Evolutionary conservation across 2,888 invertebrate species (phyloP).

Genomic region (Cecidostiba fungosa): DNA sequence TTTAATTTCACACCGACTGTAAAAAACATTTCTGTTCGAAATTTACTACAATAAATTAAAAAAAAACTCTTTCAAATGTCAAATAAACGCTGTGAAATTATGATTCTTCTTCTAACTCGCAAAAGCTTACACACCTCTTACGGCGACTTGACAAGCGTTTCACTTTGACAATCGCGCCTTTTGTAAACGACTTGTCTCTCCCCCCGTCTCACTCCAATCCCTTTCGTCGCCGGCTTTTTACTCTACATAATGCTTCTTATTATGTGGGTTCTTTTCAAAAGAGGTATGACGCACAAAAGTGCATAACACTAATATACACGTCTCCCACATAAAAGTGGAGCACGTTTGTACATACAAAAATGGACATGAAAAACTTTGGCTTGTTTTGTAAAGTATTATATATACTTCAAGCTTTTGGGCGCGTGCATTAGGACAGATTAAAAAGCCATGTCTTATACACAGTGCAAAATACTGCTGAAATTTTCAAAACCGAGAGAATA

Average conservation of each 20-base stretch:
- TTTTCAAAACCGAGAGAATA: too few species aligned
- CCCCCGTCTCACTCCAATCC: background rate
- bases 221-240: background rate
- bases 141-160: background rate
- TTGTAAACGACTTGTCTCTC: background rate
- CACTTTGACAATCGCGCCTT: constrained; percentile 5
- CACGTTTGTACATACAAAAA: background rate
- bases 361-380: background rate
- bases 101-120: background rate
- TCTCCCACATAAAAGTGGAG: background rate
- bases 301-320: too few species aligned
- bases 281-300: background rate
- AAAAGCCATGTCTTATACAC: background rate
- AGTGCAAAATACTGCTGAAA: too few species aligned
- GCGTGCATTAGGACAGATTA: background rate
- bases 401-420: background rate
- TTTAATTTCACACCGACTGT: too few species aligned
- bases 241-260: background rate
- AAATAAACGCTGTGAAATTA: too few species aligned
- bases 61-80: too few species aligned
- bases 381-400: background rate
- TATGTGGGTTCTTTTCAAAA: background rate
- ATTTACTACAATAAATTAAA: too few species aligned
- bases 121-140: background rate
- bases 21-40: too few species aligned